Conservation (phyloP, 2,797 vertebrate genomes). For the Halcyon badia region DNA sequence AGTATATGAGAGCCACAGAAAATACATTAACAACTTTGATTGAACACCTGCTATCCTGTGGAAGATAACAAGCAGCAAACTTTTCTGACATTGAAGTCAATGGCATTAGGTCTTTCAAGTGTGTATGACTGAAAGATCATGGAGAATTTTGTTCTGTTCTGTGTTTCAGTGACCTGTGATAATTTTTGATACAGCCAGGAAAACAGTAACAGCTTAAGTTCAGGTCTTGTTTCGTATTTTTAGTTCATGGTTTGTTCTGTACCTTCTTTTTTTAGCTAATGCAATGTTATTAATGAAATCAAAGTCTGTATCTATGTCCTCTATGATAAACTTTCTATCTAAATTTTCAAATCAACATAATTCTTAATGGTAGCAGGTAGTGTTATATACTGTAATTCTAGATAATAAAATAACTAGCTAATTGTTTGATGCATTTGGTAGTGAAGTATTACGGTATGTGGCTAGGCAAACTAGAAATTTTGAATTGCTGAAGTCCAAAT, state of each 20-base stretch:
- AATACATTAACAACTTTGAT: slow-evolving; percentile 80
- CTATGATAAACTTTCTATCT: background rate
- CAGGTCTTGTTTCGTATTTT: background rate
- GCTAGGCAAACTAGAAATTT: background rate
- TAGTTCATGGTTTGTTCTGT: background rate
- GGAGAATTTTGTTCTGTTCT: background rate
- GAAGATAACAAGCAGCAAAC: slow-evolving; percentile 45
- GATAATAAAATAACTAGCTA: background rate
- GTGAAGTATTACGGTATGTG: background rate
- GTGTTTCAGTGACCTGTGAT: background rate
- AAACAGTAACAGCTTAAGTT: background rate
- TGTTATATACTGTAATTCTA: background rate
- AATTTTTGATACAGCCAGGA: background rate
- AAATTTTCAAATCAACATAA: background rate
- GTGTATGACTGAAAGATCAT: background rate
- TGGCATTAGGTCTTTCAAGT: background rate
- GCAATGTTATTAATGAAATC: background rate
- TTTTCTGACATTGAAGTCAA: slow-evolving; percentile 29
- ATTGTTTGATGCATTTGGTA: background rate
- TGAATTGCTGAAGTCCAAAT: background rate
- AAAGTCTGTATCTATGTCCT: background rate
- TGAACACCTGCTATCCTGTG: slow-evolving; percentile 78
- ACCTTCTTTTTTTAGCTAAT: background rate
- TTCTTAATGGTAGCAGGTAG: background rate
- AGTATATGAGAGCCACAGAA: slow-evolving; percentile 77